Conservation (phyloP, 1,140 invertebrate species). For the Drosophila saltans region DNA sequence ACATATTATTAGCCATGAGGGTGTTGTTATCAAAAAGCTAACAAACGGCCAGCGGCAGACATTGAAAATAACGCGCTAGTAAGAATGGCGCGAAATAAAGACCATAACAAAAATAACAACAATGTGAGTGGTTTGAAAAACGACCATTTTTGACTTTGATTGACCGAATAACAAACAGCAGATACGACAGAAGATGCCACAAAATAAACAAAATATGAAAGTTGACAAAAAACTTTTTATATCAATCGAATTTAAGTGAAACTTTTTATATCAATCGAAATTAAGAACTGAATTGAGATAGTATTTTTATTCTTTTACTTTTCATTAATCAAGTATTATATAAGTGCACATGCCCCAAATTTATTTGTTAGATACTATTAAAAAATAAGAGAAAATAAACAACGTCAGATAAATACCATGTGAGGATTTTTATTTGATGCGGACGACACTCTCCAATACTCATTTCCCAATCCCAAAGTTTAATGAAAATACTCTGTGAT, state of each 20-base stretch:
- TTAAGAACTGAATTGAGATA: neutral
- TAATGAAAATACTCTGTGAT: constrained; percentile 22
- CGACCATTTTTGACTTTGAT: constrained; percentile 43
- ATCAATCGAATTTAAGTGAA: neutral
- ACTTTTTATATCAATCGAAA: neutral
- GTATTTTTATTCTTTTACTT: no score
- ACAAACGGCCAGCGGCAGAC: constrained; percentile 38
- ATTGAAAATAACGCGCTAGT: constrained; percentile 36
- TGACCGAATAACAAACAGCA: constrained; percentile 35
- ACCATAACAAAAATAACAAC: neutral
- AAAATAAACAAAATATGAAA: constrained; percentile 10
- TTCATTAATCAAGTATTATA: no score
- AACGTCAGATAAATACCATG: neutral
- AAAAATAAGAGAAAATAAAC: neutral
- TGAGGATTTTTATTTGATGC: neutral
- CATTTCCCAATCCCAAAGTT: constrained; percentile 5
- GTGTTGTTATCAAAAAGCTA: constrained; percentile 60
- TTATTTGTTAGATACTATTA: neutral
- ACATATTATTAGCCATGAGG: constrained; percentile 60
- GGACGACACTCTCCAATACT: neutral
- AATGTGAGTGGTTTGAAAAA: neutral
- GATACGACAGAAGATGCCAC: neutral
- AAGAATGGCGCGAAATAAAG: neutral
- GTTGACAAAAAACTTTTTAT: neutral
- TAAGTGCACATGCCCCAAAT: neutral